Evolutionary conservation across 2,113 vertebrate genomes (phyloP).

Genomic region (Aepyceros melampus): DNA sequence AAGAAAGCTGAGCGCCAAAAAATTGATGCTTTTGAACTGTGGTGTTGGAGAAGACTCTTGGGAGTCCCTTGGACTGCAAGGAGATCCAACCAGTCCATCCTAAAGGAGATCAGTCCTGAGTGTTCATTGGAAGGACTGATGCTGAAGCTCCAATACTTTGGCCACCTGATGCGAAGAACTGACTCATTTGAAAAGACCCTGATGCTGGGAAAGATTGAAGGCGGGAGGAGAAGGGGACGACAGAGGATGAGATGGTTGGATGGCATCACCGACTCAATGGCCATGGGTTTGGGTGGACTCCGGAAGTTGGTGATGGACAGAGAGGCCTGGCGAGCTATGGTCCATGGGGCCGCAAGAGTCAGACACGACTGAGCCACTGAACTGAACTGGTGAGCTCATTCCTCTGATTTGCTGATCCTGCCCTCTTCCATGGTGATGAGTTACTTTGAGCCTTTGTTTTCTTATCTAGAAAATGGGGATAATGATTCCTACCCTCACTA

Average conservation of each 20-base stretch:
- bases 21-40: not conserved
- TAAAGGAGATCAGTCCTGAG: not conserved
- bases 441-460: not conserved
- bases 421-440: not conserved
- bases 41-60: not conserved
- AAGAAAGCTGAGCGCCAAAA: fast-evolving
- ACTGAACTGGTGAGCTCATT: not conserved
- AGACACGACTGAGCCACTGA: not conserved
- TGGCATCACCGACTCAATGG: not conserved
- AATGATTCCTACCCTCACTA: not conserved
- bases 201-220: not conserved
- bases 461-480: not conserved
- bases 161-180: not conserved
- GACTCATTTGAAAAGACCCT: not conserved
- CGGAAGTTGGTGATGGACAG: not conserved
- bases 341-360: not conserved
- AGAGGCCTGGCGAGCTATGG: not conserved
- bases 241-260: not conserved
- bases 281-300: not conserved
- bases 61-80: not conserved
- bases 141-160: not conserved
- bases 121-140: not conserved
- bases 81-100: not conserved
- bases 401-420: not conserved
- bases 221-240: not conserved